These are phyloP conservation scores for Tetramorium bicarinatum DNA, from an alignment of 2,888 invertebrate genomes.

Conservation along the genomic window DNA sequence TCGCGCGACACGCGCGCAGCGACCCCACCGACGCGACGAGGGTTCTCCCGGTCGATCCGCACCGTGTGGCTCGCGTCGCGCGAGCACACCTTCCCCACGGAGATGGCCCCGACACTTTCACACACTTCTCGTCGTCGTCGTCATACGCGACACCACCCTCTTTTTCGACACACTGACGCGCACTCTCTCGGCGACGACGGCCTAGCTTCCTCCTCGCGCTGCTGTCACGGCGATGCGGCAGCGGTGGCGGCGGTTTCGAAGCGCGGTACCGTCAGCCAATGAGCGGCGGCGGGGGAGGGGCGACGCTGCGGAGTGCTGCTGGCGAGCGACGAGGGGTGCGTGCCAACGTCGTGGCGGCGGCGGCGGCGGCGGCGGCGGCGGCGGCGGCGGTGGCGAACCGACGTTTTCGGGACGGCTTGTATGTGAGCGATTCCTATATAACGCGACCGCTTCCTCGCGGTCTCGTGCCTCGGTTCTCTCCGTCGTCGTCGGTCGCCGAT, in stretches of 20 bases:
- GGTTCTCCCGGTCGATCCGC: not conserved
- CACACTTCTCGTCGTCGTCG: not conserved
- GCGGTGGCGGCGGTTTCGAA: conserved; percentile 55
- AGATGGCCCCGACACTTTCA: not conserved
- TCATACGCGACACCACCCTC: conserved; percentile 31
- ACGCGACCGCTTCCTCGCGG: conserved; percentile 15
- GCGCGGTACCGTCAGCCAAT: conserved; percentile 73
- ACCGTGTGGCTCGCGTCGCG: not conserved
- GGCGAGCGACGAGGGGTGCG: conserved; percentile 59
- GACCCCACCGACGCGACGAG: conserved; percentile 10
- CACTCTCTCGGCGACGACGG: conserved; percentile 54
- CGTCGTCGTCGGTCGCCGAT: conserved; percentile 53
- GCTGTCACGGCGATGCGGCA: conserved; percentile 60
- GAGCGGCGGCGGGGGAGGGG: conserved; percentile 66
- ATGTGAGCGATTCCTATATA: conserved; percentile 38
- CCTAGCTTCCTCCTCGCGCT: conserved; percentile 24
- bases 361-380: not conserved
- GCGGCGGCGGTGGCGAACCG: conserved; percentile 57
- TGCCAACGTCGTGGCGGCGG: conserved; percentile 28
- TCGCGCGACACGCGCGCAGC: conserved; percentile 2
- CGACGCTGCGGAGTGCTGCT: conserved; percentile 57
- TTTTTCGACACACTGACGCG: conserved; percentile 38
- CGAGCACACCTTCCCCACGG: not conserved
- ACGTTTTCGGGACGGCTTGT: conserved; percentile 83
- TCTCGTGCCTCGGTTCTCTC: conserved; percentile 60